Percentiles rank a stretch among this genome's conserved stretches.
These are phyloP conservation scores for Trachymyrmex cornetzi DNA, from an alignment of 1,140 invertebrate genomes.

Conservation along the genomic window DNA sequence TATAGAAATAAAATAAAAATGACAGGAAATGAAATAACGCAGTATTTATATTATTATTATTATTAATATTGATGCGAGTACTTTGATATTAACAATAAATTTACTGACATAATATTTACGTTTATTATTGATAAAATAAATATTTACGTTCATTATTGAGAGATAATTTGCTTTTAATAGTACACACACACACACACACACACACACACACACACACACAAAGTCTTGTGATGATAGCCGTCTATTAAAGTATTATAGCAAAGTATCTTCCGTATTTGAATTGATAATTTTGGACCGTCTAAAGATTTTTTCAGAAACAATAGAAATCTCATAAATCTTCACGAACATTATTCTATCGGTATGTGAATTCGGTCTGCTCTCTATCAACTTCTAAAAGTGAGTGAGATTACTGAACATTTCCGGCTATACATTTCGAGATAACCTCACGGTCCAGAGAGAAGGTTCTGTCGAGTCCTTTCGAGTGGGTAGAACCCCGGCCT, in stretches of 20 bases:
- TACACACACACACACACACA: not conserved
- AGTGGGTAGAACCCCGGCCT: constrained; percentile 30
- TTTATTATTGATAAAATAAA: not conserved
- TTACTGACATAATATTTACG: not conserved
- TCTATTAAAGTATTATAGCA: not conserved
- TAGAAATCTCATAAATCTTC: constrained; percentile 6
- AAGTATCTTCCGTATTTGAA: not conserved
- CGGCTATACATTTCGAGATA: constrained; percentile 38
- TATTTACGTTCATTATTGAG: not conserved
- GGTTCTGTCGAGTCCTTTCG: constrained; percentile 64
- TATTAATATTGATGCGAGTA: not conserved
- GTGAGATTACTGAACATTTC: constrained; percentile 28
- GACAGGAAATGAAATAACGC: not conserved
- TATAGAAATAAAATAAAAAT: constrained; percentile 3
- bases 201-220: not conserved
- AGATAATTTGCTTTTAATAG: not conserved
- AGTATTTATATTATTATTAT: not conserved
- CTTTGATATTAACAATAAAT: not conserved
- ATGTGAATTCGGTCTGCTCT: not conserved
- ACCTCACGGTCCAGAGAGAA: constrained; percentile 11
- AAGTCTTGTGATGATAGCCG: not conserved
- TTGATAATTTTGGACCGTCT: not conserved
- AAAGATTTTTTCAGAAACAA: not conserved
- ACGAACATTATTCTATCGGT: not conserved
- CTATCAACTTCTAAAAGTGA: constrained; percentile 4